Evolutionary conservation across 2,888 invertebrate genomes (phyloP).

Genomic region (Caenorhabditis macrosperma): DNA sequence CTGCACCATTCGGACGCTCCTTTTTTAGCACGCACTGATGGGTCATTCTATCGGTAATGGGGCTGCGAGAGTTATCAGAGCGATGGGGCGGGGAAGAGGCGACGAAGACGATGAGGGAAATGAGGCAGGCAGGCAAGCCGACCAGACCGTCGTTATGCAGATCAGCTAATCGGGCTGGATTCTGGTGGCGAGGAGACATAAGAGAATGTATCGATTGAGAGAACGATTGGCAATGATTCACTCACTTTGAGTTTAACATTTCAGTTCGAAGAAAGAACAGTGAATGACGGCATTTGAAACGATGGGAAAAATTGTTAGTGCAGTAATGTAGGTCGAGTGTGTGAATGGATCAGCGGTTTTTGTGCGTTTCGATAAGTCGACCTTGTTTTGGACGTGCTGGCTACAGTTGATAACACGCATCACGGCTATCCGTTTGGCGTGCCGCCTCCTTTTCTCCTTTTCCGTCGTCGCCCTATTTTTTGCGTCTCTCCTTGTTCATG

Average conservation of each 20-base stretch:
- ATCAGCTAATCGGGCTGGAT: constrained; percentile 25
- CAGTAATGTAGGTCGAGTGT: constrained; percentile 37
- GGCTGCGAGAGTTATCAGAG: constrained; percentile 3
- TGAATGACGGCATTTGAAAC: background rate
- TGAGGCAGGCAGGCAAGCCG: constrained; percentile 1
- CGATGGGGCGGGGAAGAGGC: constrained; percentile 7
- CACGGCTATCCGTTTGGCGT: constrained; percentile 4
- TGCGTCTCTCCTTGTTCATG: background rate
- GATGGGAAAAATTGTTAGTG: constrained; percentile 4
- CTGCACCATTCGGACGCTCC: background rate
- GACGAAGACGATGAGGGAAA: constrained; percentile 1
- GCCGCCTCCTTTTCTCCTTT: background rate
- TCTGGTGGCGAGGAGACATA: background rate
- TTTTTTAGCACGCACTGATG: background rate
- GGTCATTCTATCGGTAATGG: background rate
- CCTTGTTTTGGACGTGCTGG: constrained; percentile 5
- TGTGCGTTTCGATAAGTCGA: constrained; percentile 23
- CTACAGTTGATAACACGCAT: constrained; percentile 11
- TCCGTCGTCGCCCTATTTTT: constrained; percentile 8
- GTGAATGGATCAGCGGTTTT: constrained; percentile 30
- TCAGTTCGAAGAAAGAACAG: background rate
- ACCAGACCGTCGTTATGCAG: constrained; percentile 14
- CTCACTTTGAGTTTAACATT: background rate
- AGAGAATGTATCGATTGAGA: constrained; percentile 6
- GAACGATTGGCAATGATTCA: background rate